phyloP scores from a whole-genome alignment of 1,140 invertebrate species.

The Drosophila mojavensis region DNA sequence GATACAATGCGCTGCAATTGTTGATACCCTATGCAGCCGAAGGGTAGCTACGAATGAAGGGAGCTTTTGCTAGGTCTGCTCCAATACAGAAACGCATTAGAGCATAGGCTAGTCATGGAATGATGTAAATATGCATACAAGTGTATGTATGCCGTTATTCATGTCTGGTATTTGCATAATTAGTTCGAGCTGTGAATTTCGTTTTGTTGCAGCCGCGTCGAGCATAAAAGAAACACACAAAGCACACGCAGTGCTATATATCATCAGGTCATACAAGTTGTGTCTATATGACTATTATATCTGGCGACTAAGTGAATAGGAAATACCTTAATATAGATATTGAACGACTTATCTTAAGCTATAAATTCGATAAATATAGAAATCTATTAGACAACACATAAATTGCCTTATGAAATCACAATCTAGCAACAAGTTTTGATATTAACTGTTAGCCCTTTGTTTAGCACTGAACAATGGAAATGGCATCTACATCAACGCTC shows the following conservation, averaged over 20 bases:
- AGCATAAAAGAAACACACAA: slow-evolving; percentile 51
- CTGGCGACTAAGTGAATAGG: too few relatives aligned
- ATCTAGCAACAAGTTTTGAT: neutral
- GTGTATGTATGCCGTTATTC: neutral
- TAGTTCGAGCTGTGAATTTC: slow-evolving; percentile 51
- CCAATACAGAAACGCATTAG: too few relatives aligned
- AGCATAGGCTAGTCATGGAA: too few relatives aligned
- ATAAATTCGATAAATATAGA: neutral
- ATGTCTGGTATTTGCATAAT: slow-evolving; percentile 51
- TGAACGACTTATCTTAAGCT: neutral
- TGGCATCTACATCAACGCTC: slow-evolving; percentile 16
- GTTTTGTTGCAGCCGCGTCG: slow-evolving; percentile 34
- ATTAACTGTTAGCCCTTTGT: neutral
- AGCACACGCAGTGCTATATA: slow-evolving; percentile 28
- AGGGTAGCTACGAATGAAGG: slow-evolving; percentile 1
- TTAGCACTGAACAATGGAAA: slow-evolving; percentile 8
- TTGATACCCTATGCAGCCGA: slow-evolving; percentile 43
- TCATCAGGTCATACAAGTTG: slow-evolving; percentile 4
- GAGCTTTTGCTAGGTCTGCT: neutral
- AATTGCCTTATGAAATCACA: neutral
- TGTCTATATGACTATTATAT: neutral
- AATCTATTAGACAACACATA: neutral
- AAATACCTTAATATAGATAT: too few relatives aligned
- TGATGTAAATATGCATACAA: neutral
- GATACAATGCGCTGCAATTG: slow-evolving; percentile 61